Evolutionary conservation across 53 echinoderm and acorn worm species (phyloP).

Genomic region (Echinarachnius parma): DNA sequence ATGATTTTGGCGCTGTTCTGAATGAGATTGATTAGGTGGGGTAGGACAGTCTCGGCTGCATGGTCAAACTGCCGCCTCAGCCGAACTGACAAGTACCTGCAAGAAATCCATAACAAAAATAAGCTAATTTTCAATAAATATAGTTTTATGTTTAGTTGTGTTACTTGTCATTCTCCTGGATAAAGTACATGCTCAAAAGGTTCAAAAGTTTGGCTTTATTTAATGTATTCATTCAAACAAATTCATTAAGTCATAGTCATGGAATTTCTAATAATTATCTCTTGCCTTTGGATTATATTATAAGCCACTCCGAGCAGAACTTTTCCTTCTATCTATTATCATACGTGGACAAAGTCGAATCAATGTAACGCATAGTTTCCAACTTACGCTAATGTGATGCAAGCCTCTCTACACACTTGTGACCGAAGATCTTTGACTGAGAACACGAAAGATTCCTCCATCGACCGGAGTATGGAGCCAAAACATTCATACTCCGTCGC

Average conservation of each 20-base stretch:
- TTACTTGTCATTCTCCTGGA: no score
- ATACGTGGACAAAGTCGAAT: no score
- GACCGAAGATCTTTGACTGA: slow-evolving; percentile 96
- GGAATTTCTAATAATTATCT: no score
- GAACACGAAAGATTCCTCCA: slow-evolving; percentile 76
- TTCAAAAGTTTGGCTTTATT: no score
- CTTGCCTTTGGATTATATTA: no score
- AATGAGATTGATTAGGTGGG: slow-evolving; percentile 63
- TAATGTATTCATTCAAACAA: no score
- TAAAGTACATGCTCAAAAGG: neutral
- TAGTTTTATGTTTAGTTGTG: no score
- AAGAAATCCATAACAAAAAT: no score
- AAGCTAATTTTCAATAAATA: neutral
- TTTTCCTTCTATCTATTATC: no score
- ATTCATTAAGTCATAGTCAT: no score
- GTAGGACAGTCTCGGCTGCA: slow-evolving; percentile 76
- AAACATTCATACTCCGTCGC: slow-evolving; percentile 86
- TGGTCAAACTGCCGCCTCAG: slow-evolving; percentile 93
- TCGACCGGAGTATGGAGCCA: slow-evolving; percentile 52
- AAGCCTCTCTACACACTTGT: slow-evolving; percentile 88
- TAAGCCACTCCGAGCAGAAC: no score
- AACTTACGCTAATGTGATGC: slow-evolving; percentile 76
- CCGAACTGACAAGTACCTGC: slow-evolving; percentile 71
- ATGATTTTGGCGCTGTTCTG: slow-evolving; percentile 94
- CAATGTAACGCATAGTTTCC: no score